A percentile compares a stretch with the other conserved stretches of the same genome.
phyloP scores from a whole-genome alignment of 2,113 vertebrate genomes.

The Petaurus breviceps region DNA sequence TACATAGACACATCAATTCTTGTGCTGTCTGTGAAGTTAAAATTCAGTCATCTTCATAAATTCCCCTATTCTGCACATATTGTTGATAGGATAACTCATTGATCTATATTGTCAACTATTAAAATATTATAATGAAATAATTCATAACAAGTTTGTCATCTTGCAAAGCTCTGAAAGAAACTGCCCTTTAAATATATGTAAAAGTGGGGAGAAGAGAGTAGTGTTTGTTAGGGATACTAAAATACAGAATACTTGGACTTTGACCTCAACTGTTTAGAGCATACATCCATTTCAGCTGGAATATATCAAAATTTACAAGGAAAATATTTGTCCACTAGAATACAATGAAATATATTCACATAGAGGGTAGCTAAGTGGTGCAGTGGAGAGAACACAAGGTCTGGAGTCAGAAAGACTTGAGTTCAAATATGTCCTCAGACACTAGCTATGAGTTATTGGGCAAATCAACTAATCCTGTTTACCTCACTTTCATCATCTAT shows the following conservation, averaged over 20 bases:
- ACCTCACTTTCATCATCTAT: too few species aligned
- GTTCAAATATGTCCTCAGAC: too few species aligned
- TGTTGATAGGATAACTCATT: neutral
- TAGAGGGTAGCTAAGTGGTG: too few species aligned
- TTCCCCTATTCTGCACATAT: neutral
- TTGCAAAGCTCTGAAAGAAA: neutral
- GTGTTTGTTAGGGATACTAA: neutral
- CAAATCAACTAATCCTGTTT: too few species aligned
- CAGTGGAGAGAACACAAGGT: too few species aligned
- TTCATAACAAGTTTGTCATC: neutral
- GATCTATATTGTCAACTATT: neutral
- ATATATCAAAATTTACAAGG: neutral
- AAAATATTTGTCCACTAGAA: neutral
- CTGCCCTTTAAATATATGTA: neutral
- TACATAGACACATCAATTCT: neutral
- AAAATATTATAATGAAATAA: neutral
- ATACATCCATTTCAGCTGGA: fast-evolving
- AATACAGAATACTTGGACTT: neutral
- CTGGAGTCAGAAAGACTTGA: too few species aligned
- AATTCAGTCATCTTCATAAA: neutral
- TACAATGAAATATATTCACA: neutral
- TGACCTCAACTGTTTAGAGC: neutral
- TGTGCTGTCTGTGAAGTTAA: neutral
- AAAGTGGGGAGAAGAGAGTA: neutral
- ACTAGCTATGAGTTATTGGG: too few species aligned